Evolutionary conservation across 92 coral and sea anemone genomes (phyloP).

Genomic region (Blastomussa wellsi): DNA sequence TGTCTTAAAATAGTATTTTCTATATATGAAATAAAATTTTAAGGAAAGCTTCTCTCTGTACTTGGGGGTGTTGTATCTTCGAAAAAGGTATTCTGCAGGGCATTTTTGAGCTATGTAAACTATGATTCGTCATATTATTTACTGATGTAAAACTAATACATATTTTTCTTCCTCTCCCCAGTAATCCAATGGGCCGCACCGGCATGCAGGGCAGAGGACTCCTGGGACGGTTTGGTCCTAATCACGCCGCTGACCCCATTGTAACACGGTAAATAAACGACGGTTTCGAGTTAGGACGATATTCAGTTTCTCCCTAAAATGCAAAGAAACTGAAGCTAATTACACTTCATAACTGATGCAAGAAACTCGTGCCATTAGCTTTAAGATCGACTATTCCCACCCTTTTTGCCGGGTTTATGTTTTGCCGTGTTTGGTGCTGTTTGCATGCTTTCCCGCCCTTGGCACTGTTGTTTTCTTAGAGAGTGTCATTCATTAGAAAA

Average conservation of each 20-base stretch:
- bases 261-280: conserved; percentile 69
- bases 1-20: neutral
- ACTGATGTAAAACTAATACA: no score
- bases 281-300: neutral
- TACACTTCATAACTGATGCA: neutral
- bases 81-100: neutral
- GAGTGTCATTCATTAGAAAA: neutral
- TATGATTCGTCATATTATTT: no score
- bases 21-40: neutral
- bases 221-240: conserved; percentile 95
- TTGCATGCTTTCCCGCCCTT: conserved; percentile 1
- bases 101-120: no score
- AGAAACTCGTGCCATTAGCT: no score
- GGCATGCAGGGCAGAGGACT: conserved; percentile 92
- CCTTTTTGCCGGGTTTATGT: neutral
- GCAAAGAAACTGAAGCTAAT: neutral
- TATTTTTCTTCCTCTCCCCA: conserved; percentile 29
- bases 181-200: conserved; percentile 99
- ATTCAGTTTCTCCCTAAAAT: neutral
- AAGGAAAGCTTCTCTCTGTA: neutral
- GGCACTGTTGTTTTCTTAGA: neutral
- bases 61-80: neutral
- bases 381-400: neutral
- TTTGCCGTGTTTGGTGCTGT: neutral
- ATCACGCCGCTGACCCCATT: conserved; percentile 98